Percentiles rank a stretch among this genome's conserved stretches.
These are phyloP conservation scores for Ateles fusciceps DNA, from an alignment of 2,797 vertebrate genomes.

Conservation along the genomic window DNA sequence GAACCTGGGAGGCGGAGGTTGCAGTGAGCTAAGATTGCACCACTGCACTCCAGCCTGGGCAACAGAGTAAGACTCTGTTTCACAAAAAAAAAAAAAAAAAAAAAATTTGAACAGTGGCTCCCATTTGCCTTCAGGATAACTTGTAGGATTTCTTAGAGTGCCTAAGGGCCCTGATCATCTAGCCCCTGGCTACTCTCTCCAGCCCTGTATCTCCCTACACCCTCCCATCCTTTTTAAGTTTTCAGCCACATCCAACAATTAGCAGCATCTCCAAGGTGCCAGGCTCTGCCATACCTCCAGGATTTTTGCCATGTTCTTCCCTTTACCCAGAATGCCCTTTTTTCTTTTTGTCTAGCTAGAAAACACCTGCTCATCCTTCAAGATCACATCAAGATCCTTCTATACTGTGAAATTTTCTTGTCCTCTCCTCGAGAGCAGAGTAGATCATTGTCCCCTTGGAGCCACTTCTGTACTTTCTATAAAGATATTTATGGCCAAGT, in stretches of 20 bases:
- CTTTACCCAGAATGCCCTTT: neutral
- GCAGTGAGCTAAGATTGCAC: neutral
- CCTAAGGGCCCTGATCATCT: neutral
- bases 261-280: neutral
- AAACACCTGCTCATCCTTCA: neutral
- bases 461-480: neutral
- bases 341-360: neutral
- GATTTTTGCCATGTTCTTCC: neutral
- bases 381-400: neutral
- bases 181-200: neutral
- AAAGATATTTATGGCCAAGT: neutral
- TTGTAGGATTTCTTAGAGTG: neutral
- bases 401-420: neutral
- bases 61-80: neutral
- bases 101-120: neutral
- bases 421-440: neutral
- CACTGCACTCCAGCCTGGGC: neutral
- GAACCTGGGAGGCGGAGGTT: neutral
- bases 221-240: neutral
- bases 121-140: neutral
- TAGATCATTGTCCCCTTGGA: neutral
- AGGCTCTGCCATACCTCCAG: neutral
- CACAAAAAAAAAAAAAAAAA: neutral
- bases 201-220: neutral
- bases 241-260: neutral